Evolutionary conservation across 2,797 vertebrate species (phyloP).

Genomic region (Lutjanus argentimaculatus): DNA sequence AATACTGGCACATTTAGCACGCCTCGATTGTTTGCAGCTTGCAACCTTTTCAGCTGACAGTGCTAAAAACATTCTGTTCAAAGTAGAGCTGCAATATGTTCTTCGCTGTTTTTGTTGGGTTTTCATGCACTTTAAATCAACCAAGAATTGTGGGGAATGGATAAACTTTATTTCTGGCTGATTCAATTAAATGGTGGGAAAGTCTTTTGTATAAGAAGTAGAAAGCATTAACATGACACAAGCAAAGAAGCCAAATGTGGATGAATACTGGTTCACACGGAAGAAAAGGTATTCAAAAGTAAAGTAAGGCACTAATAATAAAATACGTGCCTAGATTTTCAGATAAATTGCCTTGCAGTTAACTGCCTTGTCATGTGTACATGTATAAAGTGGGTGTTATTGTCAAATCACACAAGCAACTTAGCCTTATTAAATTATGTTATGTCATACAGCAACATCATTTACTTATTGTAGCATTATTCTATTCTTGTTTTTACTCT

Average conservation of each 20-base stretch:
- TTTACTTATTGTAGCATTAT: neutral
- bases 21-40: neutral
- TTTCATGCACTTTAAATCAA: neutral
- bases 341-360: neutral
- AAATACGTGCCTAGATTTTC: neutral
- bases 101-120: neutral
- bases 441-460: neutral
- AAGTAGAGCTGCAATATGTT: neutral
- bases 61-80: neutral
- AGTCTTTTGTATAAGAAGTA: neutral
- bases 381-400: neutral
- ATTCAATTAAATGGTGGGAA: conserved; percentile 9
- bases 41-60: neutral
- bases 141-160: neutral
- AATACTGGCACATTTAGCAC: neutral
- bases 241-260: neutral
- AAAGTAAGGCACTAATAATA: neutral
- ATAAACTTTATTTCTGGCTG: neutral
- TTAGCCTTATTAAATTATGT: neutral
- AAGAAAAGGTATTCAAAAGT: neutral
- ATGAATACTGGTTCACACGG: neutral
- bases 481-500: neutral
- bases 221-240: neutral
- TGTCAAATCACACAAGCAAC: neutral
- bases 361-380: neutral